These are phyloP conservation scores for Erynnis tages DNA, from an alignment of 2,888 invertebrate genomes.

Conservation along the genomic window DNA sequence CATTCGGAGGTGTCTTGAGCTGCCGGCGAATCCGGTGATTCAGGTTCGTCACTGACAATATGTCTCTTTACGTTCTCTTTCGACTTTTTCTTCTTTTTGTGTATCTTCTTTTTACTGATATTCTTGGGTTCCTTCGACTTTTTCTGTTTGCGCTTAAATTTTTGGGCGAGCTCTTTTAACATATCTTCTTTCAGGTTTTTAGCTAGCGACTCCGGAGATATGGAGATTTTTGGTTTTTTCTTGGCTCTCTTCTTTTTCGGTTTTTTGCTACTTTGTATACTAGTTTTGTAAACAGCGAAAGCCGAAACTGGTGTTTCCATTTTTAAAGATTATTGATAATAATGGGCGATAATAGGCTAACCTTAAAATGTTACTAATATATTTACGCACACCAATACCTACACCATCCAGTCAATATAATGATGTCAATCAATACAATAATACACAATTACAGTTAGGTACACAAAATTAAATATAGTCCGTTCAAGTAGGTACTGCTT, in stretches of 20 bases:
- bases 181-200: conserved; percentile 41
- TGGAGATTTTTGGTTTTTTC: conserved; percentile 35
- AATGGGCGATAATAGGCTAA: no score
- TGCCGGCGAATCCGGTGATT: conserved; percentile 6
- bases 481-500: no score
- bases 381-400: no score
- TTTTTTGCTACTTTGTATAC: conserved; percentile 41
- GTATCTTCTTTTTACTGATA: conserved; percentile 52
- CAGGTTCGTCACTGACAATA: conserved; percentile 15
- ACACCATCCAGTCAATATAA: no score
- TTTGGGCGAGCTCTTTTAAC: conserved; percentile 47
- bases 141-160: conserved; percentile 54
- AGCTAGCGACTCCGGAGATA: conserved; percentile 32
- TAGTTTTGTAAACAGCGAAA: conserved; percentile 63
- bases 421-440: no score
- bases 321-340: no score
- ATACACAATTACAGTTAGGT: no score
- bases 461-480: no score
- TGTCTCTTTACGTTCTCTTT: conserved; percentile 25
- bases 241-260: conserved; percentile 47
- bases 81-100: conserved; percentile 57
- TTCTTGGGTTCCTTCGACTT: conserved; percentile 50
- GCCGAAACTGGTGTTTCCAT: conserved; percentile 70
- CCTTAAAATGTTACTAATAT: no score
- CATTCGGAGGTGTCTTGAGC: conserved; percentile 34